Evolutionary conservation across 2,888 invertebrate genomes (phyloP), one percentile per base, ranked within the genome.

Genomic region (Halictus ligatus): DNA sequence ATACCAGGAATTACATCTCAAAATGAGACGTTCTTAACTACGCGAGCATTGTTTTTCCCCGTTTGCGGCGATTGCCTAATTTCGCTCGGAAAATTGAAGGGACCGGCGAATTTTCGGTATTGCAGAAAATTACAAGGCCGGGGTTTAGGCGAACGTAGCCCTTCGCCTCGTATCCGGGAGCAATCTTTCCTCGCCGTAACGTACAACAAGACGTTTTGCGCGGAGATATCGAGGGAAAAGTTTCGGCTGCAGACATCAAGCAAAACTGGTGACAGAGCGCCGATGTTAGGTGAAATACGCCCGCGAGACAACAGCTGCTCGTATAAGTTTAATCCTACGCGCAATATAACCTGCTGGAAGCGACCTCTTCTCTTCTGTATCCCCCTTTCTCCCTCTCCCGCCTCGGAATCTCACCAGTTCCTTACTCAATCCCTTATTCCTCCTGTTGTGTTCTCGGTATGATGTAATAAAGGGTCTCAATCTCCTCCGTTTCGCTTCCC

Each of bases 271-370:
- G 58, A 80, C 58, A 81, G 81, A 83, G 76, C 78, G 69, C 81
- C 89, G 81, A 89, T 84, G 88, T 76, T 78, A 79, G 78, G 76
- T 85, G 85, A 89, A 90, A 89, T 87, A 89, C 84, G 85, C 87
- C 85, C 85, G 80, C 64, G 89, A 89, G 85, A 89, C 87, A 90
- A 87, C 87, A 87, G 78, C 83, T 83, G 84, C 83, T 86, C 86
- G 89, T 90, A 89, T 89, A 90, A 90, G 86, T 89, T 90, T 89
- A 90, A 90, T 90, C 90, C 85, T 85, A 83, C 82, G 85, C 72
- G 83, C 87, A 80, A 85, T 90, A 89, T 88, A 90, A 85, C 84
- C 87, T 77, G 73, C 80, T 48, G 75, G 73, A 29, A 79, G 29
- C 74, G 75, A 60, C 73, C 48, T n/a, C 69, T 83, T 40, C 80